These are phyloP conservation scores for Emydocephalus ijimae DNA, from an alignment of 2,113 vertebrate genomes.

Conservation along the genomic window DNA sequence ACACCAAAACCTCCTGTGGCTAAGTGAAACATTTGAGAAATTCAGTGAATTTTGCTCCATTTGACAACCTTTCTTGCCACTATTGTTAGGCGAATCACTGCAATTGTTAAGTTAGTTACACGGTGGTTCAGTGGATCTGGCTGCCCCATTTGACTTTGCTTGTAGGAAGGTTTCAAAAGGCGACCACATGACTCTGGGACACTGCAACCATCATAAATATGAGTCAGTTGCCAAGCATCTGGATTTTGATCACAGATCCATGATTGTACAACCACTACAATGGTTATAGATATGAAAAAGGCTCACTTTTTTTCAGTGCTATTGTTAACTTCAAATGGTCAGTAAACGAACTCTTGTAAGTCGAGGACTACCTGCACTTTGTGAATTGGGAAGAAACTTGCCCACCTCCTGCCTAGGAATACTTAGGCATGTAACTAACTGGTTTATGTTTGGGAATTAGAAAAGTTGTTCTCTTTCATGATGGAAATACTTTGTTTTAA, in stretches of 20 bases:
- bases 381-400: not conserved
- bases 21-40: not conserved
- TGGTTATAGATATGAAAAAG: not conserved
- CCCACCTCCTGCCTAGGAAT: not conserved
- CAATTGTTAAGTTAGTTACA: not conserved
- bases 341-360: not conserved
- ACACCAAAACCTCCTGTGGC: not conserved
- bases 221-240: not conserved
- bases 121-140: not conserved
- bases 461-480: not conserved
- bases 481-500: slow-evolving; percentile 18
- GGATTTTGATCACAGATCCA: not conserved
- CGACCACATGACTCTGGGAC: not conserved
- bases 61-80: not conserved
- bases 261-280: not conserved
- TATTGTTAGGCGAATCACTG: not conserved
- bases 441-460: not conserved
- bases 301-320: not conserved
- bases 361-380: not conserved
- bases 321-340: not conserved
- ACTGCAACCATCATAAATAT: not conserved
- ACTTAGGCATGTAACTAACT: not conserved
- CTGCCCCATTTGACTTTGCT: not conserved
- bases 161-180: not conserved
- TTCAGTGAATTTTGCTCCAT: not conserved